Percentiles rank a stretch among this genome's conserved stretches.
Conservation (phyloP, 2,888 invertebrate species). For the Eulithis testata region DNA sequence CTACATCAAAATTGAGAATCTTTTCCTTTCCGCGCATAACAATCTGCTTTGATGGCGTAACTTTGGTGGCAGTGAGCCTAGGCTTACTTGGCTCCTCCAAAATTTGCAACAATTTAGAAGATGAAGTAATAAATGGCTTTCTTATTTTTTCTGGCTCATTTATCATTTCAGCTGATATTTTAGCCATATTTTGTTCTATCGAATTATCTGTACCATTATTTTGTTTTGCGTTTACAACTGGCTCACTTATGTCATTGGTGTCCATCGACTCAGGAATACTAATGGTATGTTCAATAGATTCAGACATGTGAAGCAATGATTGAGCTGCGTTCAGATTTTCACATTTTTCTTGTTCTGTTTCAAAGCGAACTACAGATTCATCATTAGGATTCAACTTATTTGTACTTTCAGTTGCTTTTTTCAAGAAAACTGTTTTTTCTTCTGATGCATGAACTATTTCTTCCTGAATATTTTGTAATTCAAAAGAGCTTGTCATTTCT, state of each 20-base stretch:
- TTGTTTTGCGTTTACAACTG: conserved; percentile 44
- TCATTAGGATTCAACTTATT: conserved; percentile 46
- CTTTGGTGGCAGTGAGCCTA: conserved; percentile 58
- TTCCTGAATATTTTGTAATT: conserved; percentile 42
- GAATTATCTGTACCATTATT: conserved; percentile 56
- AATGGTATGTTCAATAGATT: conserved; percentile 71
- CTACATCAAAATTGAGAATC: conserved; percentile 77
- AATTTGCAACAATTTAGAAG: conserved; percentile 84
- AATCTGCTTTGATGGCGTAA: conserved; percentile 61
- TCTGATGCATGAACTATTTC: conserved; percentile 45
- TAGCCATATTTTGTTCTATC: conserved; percentile 59
- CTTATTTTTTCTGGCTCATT: conserved; percentile 55
- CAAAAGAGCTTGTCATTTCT: conserved; percentile 42
- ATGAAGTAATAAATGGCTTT: conserved; percentile 68
- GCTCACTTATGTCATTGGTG: conserved; percentile 48
- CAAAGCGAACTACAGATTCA: conserved; percentile 63
- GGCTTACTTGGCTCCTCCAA: conserved; percentile 78
- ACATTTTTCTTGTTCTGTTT: conserved; percentile 77
- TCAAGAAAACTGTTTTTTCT: conserved; percentile 22
- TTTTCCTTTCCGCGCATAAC: conserved; percentile 72
- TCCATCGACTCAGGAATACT: conserved; percentile 57
- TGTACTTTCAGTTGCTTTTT: conserved; percentile 24
- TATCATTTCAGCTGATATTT: conserved; percentile 56
- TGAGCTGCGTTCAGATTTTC: conserved; percentile 80
- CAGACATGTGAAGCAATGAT: conserved; percentile 81